Evolutionary conservation across 2,888 invertebrate species (phyloP), one percentile per base, ranked within the genome.

Genomic region (Orthosia incerta): DNA sequence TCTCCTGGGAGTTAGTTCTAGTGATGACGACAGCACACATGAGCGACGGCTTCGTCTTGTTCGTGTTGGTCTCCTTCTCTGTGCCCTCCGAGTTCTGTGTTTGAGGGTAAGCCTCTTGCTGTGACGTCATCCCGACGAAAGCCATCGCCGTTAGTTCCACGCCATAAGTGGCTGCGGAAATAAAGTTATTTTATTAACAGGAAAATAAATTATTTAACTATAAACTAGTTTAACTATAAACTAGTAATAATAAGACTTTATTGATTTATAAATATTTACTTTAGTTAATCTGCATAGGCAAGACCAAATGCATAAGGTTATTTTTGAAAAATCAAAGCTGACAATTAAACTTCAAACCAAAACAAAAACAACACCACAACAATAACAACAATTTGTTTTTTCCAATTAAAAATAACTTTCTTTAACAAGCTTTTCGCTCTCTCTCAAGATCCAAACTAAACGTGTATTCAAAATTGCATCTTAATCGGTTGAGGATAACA

Each of bases 81-180:
- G 90, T 86, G 74, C 68, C 89, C 53, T 96, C 95, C 46, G 90
- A 80, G 84, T 88, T 91, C 86, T 94, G 94, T 75, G 92, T 82
- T 83, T 94, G 94, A 45, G 94, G 90, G 81, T 93, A 93, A 59
- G 88, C 78, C 64, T 95, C 94, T 80, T 93, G 94, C 76, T 94
- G 91, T 73, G 93, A 91, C 66, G 93, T 92, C 93, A 95, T 94
- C 31, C 95, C 95, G 63, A 95, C 90, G 86, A 96, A 96, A 59
- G 96, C 91, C 95, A 96, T 95, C 7, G 96, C 96, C 65, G 96
- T 95, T 13, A 96, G 91, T 85, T 95, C 94, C 59, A 95, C 92
- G 79, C 91, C 91, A 86, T 96, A 96, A 12, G 93, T 95, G 62
- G 95, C 96, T 96, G 89, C 23, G 18, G 60, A n/a, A 60, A 48